A percentile compares a stretch with the other conserved stretches of the same genome.
Evolutionary conservation across 2,797 vertebrate genomes (phyloP).

Genomic region (Sparus aurata): DNA sequence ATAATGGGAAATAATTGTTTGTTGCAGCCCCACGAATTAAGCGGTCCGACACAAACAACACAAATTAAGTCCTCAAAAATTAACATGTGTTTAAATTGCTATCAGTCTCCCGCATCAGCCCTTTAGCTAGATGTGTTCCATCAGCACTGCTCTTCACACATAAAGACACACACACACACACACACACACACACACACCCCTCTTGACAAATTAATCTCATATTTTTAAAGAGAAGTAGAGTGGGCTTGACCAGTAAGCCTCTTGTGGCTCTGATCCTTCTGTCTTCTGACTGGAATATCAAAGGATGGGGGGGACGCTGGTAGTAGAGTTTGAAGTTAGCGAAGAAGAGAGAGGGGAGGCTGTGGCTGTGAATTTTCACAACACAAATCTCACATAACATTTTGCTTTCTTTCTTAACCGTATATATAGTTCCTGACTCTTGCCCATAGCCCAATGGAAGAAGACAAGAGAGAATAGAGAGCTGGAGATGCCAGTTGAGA

Average conservation of each 20-base stretch:
- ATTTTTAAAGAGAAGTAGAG: constrained; percentile 71
- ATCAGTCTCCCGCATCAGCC: constrained; percentile 40
- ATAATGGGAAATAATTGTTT: background rate
- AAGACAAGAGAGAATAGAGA: constrained; percentile 69
- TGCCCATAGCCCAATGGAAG: constrained; percentile 68
- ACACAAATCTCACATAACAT: constrained; percentile 68
- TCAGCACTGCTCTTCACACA: constrained; percentile 34
- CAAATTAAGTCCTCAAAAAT: constrained; percentile 27
- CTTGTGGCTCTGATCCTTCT: constrained; percentile 63
- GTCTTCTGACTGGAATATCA: constrained; percentile 59
- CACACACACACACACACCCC: constrained; percentile 33
- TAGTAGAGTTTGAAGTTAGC: constrained; percentile 25
- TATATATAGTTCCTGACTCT: constrained; percentile 66
- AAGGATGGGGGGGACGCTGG: background rate
- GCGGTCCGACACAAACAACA: constrained; percentile 10
- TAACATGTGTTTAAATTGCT: constrained; percentile 38
- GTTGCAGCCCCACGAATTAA: background rate
- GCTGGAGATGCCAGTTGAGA: constrained; percentile 68
- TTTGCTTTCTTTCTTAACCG: constrained; percentile 55
- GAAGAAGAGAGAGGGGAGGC: constrained; percentile 40
- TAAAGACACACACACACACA: constrained; percentile 16
- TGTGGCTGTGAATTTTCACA: constrained; percentile 66
- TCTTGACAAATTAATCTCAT: constrained; percentile 78
- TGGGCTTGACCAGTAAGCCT: constrained; percentile 70
- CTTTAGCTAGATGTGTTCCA: constrained; percentile 37